A percentile compares a stretch with the other conserved stretches of the same genome.
Conservation (phyloP, 1,140 invertebrate genomes). For the Bombus superbus region DNA sequence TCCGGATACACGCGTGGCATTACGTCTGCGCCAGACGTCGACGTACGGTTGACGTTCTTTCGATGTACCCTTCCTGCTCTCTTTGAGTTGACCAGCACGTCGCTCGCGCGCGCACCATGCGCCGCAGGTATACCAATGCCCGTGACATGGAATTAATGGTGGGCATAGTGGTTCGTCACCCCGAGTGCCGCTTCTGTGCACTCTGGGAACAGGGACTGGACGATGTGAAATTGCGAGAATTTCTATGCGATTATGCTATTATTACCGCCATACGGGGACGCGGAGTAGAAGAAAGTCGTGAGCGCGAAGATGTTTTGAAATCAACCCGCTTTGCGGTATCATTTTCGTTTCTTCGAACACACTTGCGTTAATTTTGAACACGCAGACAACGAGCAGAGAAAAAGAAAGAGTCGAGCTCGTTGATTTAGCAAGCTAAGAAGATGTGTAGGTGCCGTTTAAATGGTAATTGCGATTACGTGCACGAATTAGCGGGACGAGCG, state of each 20-base stretch:
- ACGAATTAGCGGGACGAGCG: neutral
- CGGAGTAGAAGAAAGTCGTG: neutral
- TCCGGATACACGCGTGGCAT: slow-evolving; percentile 76
- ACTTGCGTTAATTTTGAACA: no score
- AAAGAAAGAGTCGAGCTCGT: neutral
- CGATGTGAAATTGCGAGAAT: neutral
- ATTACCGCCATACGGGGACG: neutral
- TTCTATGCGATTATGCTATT: neutral
- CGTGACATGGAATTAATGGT: neutral
- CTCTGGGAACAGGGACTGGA: neutral
- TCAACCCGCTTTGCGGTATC: neutral
- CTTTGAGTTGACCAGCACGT: slow-evolving; percentile 31
- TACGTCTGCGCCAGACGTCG: slow-evolving; percentile 75
- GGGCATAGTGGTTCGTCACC: neutral
- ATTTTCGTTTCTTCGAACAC: no score
- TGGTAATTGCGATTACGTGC: neutral
- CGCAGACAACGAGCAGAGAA: neutral
- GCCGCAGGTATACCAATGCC: neutral
- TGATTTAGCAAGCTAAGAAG: neutral
- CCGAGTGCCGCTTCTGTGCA: neutral
- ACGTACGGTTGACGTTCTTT: slow-evolving; percentile 52
- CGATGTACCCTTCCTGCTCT: slow-evolving; percentile 26
- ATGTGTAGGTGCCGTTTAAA: neutral
- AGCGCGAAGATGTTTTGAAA: neutral
- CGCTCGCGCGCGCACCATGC: neutral